Conservation (phyloP, 2,797 vertebrate species). For the Diplodus sargus region DNA sequence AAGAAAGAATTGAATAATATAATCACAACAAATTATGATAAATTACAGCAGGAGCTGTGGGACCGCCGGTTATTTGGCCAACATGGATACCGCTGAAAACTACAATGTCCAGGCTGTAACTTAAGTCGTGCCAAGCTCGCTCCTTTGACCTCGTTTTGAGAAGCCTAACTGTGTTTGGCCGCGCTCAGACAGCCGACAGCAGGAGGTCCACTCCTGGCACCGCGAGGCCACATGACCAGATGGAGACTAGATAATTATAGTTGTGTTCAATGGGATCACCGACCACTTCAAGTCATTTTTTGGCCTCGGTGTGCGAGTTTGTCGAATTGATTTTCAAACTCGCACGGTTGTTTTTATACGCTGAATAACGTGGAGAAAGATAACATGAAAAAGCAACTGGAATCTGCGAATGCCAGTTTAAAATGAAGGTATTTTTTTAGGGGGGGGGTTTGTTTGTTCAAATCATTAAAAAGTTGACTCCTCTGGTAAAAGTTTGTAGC, state of each 20-base stretch:
- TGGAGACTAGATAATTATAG: constrained; percentile 76
- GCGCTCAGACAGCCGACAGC: constrained; percentile 50
- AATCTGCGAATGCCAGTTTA: constrained; percentile 14
- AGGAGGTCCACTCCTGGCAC: constrained; percentile 70
- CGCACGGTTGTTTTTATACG: constrained; percentile 20
- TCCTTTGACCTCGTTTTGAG: constrained; percentile 71
- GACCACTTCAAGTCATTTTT: constrained; percentile 54
- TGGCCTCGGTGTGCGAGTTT: constrained; percentile 49
- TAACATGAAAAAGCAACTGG: constrained; percentile 8
- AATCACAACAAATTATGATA: constrained; percentile 47
- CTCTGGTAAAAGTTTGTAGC: constrained; percentile 20
- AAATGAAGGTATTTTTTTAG: constrained; percentile 7
- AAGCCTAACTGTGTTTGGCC: constrained; percentile 67
- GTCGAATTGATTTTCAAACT: constrained; percentile 40
- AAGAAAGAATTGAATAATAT: not conserved
- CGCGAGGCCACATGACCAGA: constrained; percentile 64
- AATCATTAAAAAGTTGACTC: constrained; percentile 46
- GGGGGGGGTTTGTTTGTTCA: not conserved
- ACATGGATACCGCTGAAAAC: constrained; percentile 33
- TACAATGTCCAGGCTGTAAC: constrained; percentile 56
- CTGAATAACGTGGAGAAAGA: constrained; percentile 6
- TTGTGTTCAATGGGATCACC: constrained; percentile 55
- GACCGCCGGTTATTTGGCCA: constrained; percentile 50
- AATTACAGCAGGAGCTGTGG: constrained; percentile 43
- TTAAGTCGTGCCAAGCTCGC: constrained; percentile 59